Evolutionary conservation across 2,113 vertebrate genomes (phyloP).

Genomic region (Pelmatolapia mariae): DNA sequence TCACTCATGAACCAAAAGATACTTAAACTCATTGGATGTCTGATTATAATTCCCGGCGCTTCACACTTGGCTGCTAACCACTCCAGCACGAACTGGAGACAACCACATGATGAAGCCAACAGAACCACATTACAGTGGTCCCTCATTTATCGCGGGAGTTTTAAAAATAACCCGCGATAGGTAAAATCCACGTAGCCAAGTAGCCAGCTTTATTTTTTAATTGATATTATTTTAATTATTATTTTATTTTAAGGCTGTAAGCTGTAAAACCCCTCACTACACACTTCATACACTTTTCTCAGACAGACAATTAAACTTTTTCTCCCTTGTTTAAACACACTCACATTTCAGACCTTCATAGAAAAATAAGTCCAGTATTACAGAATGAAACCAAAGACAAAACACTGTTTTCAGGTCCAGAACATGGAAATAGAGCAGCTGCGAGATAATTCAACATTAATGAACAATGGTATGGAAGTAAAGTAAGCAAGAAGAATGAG

Average conservation of each 20-base stretch:
- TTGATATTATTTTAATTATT: background rate
- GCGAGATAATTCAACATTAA: background rate
- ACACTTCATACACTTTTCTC: background rate
- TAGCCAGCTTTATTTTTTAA: background rate
- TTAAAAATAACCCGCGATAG: fast-evolving
- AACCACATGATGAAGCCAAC: background rate
- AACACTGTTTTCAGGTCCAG: background rate
- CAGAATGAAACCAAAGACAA: background rate
- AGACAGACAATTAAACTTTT: background rate
- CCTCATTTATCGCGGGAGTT: background rate
- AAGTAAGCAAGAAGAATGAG: background rate
- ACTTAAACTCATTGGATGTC: background rate
- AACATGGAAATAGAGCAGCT: background rate
- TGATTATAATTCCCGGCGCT: background rate
- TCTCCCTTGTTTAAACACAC: background rate
- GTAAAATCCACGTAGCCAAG: fast-evolving
- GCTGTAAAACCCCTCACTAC: fast-evolving
- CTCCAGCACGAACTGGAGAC: fast-evolving
- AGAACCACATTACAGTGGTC: background rate
- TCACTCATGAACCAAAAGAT: background rate
- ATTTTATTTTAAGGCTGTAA: background rate
- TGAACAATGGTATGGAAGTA: background rate
- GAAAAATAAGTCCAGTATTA: background rate
- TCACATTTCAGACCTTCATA: fast-evolving
- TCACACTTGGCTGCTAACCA: background rate